Conservation (phyloP, 2,797 vertebrate genomes). For the Pipistrellus pipistrellus region DNA sequence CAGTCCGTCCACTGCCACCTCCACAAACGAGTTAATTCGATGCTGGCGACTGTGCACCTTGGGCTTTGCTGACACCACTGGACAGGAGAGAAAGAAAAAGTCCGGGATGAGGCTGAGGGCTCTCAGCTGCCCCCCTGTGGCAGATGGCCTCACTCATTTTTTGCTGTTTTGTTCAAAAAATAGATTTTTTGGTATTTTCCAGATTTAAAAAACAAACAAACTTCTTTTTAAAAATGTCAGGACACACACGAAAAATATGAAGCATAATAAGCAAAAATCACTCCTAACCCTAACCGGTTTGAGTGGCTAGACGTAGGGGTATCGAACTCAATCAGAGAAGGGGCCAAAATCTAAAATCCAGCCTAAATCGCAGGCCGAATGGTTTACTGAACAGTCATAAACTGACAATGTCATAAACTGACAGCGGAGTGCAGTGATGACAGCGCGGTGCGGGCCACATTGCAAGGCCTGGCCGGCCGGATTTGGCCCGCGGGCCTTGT, state of each 20-base stretch:
- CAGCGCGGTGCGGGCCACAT: too few species aligned
- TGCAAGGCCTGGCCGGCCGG: too few species aligned
- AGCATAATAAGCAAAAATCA: slow-evolving; percentile 18
- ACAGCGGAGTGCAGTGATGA: too few species aligned
- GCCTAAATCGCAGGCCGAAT: too few species aligned
- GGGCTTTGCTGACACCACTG: slow-evolving; percentile 96
- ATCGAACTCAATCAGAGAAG: too few species aligned
- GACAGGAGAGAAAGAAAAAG: background rate
- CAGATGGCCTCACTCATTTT: background rate
- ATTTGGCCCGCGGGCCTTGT: too few species aligned
- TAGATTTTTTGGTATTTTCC: background rate
- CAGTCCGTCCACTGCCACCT: slow-evolving; percentile 95
- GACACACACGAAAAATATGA: background rate
- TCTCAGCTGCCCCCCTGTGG: background rate
- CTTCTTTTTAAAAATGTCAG: background rate
- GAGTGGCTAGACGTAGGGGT: too few species aligned
- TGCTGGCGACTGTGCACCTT: slow-evolving; percentile 92
- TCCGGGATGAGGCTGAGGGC: background rate
- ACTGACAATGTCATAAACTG: too few species aligned
- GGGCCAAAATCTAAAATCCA: too few species aligned
- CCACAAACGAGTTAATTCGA: slow-evolving; percentile 95
- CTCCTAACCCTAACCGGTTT: background rate
- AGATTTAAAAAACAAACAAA: background rate
- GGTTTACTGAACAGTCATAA: too few species aligned
- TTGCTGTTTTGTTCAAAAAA: slow-evolving; percentile 4